These are phyloP conservation scores for Rafetus swinhoei DNA, from an alignment of 2,113 vertebrate genomes.

Conservation along the genomic window DNA sequence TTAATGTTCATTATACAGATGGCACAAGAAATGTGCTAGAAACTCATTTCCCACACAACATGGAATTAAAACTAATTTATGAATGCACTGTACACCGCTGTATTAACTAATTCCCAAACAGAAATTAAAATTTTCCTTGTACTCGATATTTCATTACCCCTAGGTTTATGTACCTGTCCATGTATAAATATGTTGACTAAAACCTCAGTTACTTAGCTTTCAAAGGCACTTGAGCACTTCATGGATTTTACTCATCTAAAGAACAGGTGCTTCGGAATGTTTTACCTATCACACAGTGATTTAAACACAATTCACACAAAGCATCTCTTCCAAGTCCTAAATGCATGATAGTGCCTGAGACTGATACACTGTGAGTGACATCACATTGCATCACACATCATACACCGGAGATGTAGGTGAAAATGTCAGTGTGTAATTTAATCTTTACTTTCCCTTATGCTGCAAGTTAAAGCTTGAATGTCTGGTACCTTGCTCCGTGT, in stretches of 20 bases:
- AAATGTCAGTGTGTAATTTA: too few species aligned
- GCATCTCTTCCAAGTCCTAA: too few species aligned
- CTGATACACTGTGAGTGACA: neutral
- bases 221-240: too few species aligned
- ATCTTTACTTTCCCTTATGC: neutral
- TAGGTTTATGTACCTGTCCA: neutral
- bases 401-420: neutral
- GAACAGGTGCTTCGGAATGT: too few species aligned
- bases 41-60: neutral
- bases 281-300: too few species aligned
- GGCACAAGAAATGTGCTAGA: neutral
- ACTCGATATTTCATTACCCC: neutral
- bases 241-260: too few species aligned
- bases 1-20: neutral
- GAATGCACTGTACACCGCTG: neutral
- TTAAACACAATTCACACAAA: too few species aligned
- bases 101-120: neutral
- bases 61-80: neutral
- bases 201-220: too few species aligned
- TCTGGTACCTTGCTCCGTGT: too few species aligned
- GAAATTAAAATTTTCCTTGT: neutral
- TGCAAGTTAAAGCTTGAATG: neutral
- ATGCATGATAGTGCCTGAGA: too few species aligned
- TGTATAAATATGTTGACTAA: neutral
- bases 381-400: neutral